Percentiles rank a stretch among this genome's conserved stretches.
These are phyloP conservation scores for Bombyx mori DNA, from an alignment of 1,140 invertebrate species.

Conservation along the genomic window ASM3026992v2 NC_085112.1:7826501-7827000, in stretches of 20 bases:
- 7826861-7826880: constrained; percentile 62
- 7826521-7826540: constrained; percentile 7
- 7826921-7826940: constrained; percentile 61
- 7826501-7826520: constrained; percentile 4
- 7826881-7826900: constrained; percentile 66
- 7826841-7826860: constrained; percentile 59
- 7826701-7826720: constrained; percentile 31
- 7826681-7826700: constrained; percentile 52
- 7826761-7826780: constrained; percentile 52
- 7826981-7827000: constrained; percentile 56
- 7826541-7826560: constrained; percentile 8
- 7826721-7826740: constrained; percentile 20
- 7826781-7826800: constrained; percentile 57
- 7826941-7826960: constrained; percentile 56
- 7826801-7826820: constrained; percentile 42
- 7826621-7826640: constrained; percentile 80
- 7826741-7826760: constrained; percentile 20
- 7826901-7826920: constrained; percentile 56
- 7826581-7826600: constrained; percentile 2
- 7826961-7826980: constrained; percentile 66
- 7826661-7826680: constrained; percentile 29
- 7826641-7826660: constrained; percentile 47
- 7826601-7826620: constrained; percentile 72
- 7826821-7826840: constrained; percentile 53
- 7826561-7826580: constrained; percentile 5